Conservation (phyloP, 2,888 invertebrate genomes). For the Dorcus parallelipipedus region DNA sequence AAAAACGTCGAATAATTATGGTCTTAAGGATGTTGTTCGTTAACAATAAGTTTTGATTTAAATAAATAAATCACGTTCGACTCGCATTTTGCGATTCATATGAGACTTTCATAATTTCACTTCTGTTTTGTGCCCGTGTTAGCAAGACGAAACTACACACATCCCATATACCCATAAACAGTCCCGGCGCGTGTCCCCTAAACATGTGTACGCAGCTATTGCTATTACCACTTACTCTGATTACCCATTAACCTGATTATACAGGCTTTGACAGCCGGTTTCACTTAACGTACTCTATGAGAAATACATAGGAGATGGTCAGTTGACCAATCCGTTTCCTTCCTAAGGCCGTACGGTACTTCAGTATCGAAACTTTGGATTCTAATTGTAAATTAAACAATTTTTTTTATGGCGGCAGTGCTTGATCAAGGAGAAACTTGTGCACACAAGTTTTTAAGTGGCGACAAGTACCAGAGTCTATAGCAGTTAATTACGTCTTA, state of each 20-base stretch:
- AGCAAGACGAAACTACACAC: conserved; percentile 2
- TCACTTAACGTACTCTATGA: conserved; percentile 22
- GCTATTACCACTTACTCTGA: conserved; percentile 29
- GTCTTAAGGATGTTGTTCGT: too few relatives aligned
- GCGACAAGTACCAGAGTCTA: too few relatives aligned
- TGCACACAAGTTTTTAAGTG: too few relatives aligned
- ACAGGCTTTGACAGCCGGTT: conserved; percentile 21
- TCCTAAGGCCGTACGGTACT: too few relatives aligned
- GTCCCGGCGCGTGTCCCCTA: conserved; percentile 32
- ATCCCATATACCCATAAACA: conserved; percentile 21
- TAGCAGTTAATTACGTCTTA: too few relatives aligned
- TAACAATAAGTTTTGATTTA: not conserved
- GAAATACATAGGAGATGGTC: not conserved
- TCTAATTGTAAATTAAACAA: too few relatives aligned
- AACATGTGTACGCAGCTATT: conserved; percentile 35
- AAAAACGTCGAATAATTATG: too few relatives aligned
- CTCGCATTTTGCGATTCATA: not conserved
- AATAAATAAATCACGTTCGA: conserved; percentile 9
- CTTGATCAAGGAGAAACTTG: too few relatives aligned
- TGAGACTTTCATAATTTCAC: conserved; percentile 17
- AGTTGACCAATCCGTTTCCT: too few relatives aligned
- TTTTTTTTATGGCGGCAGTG: too few relatives aligned
- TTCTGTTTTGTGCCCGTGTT: conserved; percentile 6
- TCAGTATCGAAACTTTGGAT: too few relatives aligned
- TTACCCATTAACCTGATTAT: conserved; percentile 41